Conservation (phyloP, 2,797 vertebrate species). For the Vespertilio murinus region DNA sequence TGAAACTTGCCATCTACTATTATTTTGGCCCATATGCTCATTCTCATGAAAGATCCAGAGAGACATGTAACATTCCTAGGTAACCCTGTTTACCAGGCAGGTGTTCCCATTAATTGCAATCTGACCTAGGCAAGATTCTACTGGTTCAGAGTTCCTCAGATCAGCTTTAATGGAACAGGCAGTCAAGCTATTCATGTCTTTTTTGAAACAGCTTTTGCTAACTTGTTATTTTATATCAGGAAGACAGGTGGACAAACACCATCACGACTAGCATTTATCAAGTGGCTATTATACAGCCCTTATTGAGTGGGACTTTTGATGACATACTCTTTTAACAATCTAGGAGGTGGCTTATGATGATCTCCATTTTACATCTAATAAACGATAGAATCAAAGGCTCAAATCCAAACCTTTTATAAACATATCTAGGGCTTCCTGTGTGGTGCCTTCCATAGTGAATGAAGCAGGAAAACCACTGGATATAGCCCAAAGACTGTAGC, state of each 20-base stretch:
- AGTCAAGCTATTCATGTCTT: neutral
- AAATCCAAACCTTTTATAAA: neutral
- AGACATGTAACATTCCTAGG: neutral
- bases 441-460: neutral
- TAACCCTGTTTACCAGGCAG: neutral
- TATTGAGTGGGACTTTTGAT: neutral
- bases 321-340: neutral
- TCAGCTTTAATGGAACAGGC: neutral
- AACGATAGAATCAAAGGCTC: neutral
- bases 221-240: neutral
- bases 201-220: neutral
- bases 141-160: neutral
- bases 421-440: neutral
- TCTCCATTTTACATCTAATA: neutral
- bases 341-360: neutral
- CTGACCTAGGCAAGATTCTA: neutral
- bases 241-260: neutral
- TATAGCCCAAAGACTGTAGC: conserved; percentile 33
- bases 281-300: neutral
- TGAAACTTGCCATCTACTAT: neutral
- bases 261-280: neutral
- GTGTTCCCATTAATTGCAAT: neutral
- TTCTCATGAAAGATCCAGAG: neutral
- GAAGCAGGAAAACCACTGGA: neutral
- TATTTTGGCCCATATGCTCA: neutral